Evolutionary conservation across 2,113 vertebrate genomes (phyloP), one percentile per base, ranked within the genome.

Genomic region (Serilophus lunatus): DNA sequence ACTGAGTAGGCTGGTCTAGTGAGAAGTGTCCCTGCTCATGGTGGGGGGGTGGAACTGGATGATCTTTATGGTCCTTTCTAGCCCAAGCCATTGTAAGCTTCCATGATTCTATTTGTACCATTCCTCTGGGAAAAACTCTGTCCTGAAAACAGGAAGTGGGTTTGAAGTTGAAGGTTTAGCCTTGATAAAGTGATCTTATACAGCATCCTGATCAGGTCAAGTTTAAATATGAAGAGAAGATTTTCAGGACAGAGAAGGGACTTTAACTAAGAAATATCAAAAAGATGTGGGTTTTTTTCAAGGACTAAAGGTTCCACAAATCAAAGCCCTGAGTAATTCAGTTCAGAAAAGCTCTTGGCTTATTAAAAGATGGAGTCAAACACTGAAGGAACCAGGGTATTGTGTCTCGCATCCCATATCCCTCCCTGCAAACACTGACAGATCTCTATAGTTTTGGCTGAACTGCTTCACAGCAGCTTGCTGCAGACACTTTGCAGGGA

Each of bases 1-100:
- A 9, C 31, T 23, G 56, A 56, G 31, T 12, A 23, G 54, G 7
- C 8, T 69, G 54, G 5, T 15, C 8, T 13, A 13, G 9, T 9
- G 49, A 33, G 36, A 70, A 18, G 1, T 42, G 29, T 19, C 18
- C 35, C 35, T 42, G 5, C 9, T 63, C 17, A 12, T 5, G 12
- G 63, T 40, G 40, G 0, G 0, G 6, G 3, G 8, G 3, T 70
- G 56, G 31, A 70, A 63, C 15, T 13, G 10, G 9, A 13, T 19
- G 25, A 33, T 63, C 35, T 70, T n/a, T 23, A 6, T 36, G 26
- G 42, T 20, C 8, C 31, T 49, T 77, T 19, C 10, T 26, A 70
- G 49, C 4, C 25, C 14, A 56, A 69, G 14, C 4, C 22, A 49
- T 63, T 50, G 26, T 31, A 2, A 35, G 4, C 35, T 15, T 51